Conservation (phyloP, 2,888 invertebrate genomes). For the Pristionchus fissidentatus region DNA sequence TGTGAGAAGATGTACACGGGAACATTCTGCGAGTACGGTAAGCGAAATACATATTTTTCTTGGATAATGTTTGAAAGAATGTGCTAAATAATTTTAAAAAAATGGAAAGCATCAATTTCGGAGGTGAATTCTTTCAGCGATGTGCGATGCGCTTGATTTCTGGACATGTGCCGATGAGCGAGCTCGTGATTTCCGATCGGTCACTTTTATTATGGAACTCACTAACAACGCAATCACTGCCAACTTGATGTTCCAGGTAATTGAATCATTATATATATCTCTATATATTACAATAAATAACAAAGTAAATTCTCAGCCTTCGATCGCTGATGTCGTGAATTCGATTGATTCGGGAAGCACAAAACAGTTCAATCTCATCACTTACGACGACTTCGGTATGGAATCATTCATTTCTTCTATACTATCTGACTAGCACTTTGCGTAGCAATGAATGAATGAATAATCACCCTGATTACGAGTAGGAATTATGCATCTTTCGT, state of each 20-base stretch:
- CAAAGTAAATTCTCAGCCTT: background rate
- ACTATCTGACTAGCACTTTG: too few species aligned
- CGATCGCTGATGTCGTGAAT: conserved; percentile 17
- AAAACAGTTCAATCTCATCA: conserved; percentile 42
- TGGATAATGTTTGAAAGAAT: too few species aligned
- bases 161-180: background rate
- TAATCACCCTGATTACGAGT: too few species aligned
- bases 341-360: conserved; percentile 18
- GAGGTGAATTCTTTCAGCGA: background rate
- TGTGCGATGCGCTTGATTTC: conserved; percentile 25
- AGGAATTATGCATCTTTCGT: background rate
- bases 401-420: background rate
- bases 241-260: conserved; percentile 41
- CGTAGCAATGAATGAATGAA: background rate
- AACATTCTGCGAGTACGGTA: conserved; percentile 34
- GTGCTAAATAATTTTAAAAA: too few species aligned
- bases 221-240: conserved; percentile 37
- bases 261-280: background rate
- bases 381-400: conserved; percentile 37
- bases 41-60: too few species aligned
- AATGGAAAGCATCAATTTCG: too few species aligned
- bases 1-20: background rate
- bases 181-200: conserved; percentile 26
- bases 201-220: conserved; percentile 38
- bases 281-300: too few species aligned